These are phyloP conservation scores for Gambelia wislizenii DNA, from an alignment of 2,797 vertebrate genomes.

Conservation along the genomic window DNA sequence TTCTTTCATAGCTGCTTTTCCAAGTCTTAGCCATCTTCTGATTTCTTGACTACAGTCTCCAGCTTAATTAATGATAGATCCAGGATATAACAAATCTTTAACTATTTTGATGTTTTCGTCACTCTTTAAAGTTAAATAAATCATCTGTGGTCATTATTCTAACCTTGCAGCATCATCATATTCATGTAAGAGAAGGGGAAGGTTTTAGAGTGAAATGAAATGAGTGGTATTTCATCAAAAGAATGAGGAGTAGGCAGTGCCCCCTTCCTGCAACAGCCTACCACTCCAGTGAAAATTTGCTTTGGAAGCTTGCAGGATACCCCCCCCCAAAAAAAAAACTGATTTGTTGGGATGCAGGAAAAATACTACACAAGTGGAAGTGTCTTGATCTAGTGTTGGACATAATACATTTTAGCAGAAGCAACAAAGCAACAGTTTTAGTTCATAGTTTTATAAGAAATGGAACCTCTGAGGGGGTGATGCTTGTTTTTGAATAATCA, in stretches of 20 bases:
- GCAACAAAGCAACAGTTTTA: slow-evolving; percentile 14
- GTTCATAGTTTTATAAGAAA: slow-evolving; percentile 3
- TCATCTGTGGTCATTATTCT: no score
- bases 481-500: slow-evolving; percentile 64
- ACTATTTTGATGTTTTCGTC: no score
- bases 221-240: background rate
- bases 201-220: background rate
- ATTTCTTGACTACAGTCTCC: no score
- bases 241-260: background rate
- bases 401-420: no score
- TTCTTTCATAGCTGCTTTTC: no score
- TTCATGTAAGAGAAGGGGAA: background rate
- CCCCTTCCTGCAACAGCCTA: background rate
- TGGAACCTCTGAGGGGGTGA: slow-evolving; percentile 15
- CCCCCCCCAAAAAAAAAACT: background rate
- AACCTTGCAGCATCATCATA: background rate
- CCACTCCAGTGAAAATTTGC: background rate
- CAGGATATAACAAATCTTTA: no score
- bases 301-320: background rate
- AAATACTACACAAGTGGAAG: no score
- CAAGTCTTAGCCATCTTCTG: no score
- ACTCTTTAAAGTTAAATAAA: no score
- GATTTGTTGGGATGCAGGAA: background rate
- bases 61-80: no score
- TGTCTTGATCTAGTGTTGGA: no score